These are phyloP conservation scores for Ascidia mentula DNA, from an alignment of 23 tunicate genomes.

Conservation along the genomic window DNA sequence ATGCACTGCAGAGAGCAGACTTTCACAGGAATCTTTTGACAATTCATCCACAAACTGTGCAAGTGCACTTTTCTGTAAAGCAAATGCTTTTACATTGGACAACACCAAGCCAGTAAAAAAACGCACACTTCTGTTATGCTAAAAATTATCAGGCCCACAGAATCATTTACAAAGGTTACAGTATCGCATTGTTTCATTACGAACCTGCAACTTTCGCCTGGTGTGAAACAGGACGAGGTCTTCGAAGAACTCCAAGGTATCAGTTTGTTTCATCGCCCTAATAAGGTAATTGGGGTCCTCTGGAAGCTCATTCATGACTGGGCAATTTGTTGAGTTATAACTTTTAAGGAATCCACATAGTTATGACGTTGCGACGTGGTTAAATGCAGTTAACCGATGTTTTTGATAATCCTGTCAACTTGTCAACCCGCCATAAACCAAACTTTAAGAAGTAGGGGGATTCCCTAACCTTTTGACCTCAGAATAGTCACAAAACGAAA, in stretches of 20 bases:
- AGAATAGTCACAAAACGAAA: too few species aligned
- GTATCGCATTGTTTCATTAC: background rate
- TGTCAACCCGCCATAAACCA: too few species aligned
- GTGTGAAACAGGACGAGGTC: conserved; percentile 19
- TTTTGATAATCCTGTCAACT: too few species aligned
- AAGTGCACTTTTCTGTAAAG: conserved; percentile 20
- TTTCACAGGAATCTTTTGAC: background rate
- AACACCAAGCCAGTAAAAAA: too few species aligned
- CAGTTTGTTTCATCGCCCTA: conserved; percentile 36
- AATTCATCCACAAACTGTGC: conserved; percentile 23
- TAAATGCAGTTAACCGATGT: too few species aligned
- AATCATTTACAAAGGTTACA: background rate
- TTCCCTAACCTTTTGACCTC: too few species aligned
- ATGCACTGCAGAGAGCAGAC: conserved; percentile 28
- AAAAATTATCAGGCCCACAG: too few species aligned
- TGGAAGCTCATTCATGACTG: conserved; percentile 40
- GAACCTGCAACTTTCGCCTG: conserved; percentile 22
- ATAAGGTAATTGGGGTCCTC: conserved; percentile 8
- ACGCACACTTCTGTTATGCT: too few species aligned
- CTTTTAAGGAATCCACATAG: too few species aligned
- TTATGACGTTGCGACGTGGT: too few species aligned
- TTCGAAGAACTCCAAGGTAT: conserved; percentile 30
- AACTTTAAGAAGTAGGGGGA: too few species aligned
- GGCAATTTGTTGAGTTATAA: too few species aligned
- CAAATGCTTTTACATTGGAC: background rate